Evolutionary conservation across 2,113 vertebrate genomes (phyloP).

Genomic region (Colossoma macropomum): DNA sequence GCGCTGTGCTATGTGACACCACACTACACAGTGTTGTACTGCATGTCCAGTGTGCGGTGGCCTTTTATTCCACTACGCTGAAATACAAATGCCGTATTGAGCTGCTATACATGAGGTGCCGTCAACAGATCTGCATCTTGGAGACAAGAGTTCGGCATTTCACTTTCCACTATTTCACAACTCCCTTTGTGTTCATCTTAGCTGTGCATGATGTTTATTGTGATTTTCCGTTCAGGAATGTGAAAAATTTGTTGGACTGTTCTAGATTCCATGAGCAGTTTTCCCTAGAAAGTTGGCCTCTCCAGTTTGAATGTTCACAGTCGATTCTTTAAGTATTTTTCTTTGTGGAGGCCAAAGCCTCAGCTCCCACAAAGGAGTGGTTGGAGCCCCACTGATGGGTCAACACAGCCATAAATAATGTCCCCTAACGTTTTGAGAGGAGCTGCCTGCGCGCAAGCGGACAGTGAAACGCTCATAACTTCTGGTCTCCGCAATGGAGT

Average conservation of each 20-base stretch:
- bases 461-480: slow-evolving; percentile 57
- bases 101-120: background rate
- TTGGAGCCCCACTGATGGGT: slow-evolving; percentile 24
- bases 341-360: slow-evolving; percentile 14
- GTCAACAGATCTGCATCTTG: background rate
- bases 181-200: background rate
- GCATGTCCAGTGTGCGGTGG: too few relatives aligned
- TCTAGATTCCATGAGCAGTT: background rate
- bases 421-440: background rate
- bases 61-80: background rate
- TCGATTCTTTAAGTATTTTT: background rate
- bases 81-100: background rate
- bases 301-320: slow-evolving; percentile 13
- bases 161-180: slow-evolving; percentile 1
- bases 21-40: too few relatives aligned
- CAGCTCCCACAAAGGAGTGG: slow-evolving; percentile 28
- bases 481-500: slow-evolving; percentile 43
- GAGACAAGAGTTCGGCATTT: slow-evolving; percentile 39
- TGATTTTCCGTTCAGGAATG: background rate
- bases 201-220: background rate
- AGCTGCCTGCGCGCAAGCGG: slow-evolving; percentile 57
- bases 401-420: slow-evolving; percentile 40
- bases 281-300: slow-evolving; percentile 17
- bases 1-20: too few relatives aligned
- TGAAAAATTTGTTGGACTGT: background rate